Evolutionary conservation across 2,888 invertebrate genomes (phyloP).

Genomic region (Lithosia quadra): DNA sequence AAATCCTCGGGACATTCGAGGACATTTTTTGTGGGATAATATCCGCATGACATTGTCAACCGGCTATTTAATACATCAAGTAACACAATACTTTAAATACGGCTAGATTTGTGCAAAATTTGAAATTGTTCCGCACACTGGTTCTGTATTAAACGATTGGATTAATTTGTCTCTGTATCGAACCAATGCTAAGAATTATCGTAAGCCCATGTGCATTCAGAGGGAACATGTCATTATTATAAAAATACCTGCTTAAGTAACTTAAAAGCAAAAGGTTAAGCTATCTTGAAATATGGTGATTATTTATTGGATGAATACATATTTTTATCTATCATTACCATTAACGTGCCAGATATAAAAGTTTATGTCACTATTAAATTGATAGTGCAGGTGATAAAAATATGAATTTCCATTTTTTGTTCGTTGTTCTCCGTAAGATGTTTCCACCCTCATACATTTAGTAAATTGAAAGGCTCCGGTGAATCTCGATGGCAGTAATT

Average conservation of each 20-base stretch:
- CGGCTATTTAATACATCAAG: conserved; percentile 85
- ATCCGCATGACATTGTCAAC: conserved; percentile 87
- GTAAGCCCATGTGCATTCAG: conserved; percentile 29
- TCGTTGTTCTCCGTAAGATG: conserved; percentile 28
- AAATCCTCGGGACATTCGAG: conserved; percentile 86
- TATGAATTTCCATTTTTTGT: conserved; percentile 47
- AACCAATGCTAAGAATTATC: conserved; percentile 38
- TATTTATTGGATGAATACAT: conserved; percentile 21
- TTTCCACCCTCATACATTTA: conserved; percentile 68
- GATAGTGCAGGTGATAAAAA: conserved; percentile 31
- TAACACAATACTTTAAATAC: conserved; percentile 86
- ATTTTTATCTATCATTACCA: conserved; percentile 29
- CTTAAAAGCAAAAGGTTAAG: conserved; percentile 13
- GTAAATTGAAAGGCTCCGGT: conserved; percentile 73
- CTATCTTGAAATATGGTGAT: conserved; percentile 15
- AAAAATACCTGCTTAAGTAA: conserved; percentile 29
- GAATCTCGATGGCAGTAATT: conserved; percentile 68
- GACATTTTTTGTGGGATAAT: conserved; percentile 87
- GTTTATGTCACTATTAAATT: conserved; percentile 35
- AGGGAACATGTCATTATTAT: conserved; percentile 33
- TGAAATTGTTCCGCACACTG: conserved; percentile 83
- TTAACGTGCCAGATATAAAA: conserved; percentile 35
- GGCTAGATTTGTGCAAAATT: conserved; percentile 87
- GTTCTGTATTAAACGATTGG: conserved; percentile 78
- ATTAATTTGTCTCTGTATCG: conserved; percentile 71